Percentiles rank a stretch among this genome's conserved stretches.
phyloP scores from a whole-genome alignment of 1,140 invertebrate genomes.

The Leucophenga varia region DNA sequence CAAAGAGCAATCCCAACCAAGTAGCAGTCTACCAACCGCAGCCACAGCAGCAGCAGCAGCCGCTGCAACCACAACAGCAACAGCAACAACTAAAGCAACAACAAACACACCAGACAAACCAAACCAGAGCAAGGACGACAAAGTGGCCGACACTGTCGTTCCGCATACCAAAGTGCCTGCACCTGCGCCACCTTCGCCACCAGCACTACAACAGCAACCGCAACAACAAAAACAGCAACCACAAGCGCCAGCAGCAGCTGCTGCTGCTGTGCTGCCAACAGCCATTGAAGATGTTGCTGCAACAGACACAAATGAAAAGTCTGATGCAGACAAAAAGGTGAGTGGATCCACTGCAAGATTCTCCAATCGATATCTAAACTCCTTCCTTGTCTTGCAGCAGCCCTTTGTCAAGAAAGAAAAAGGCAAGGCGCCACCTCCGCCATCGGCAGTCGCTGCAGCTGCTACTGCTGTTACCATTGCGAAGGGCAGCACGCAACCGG shows the following conservation, averaged over 20 bases:
- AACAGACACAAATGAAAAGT: too few relatives aligned
- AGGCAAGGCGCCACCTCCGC: slow-evolving; percentile 69
- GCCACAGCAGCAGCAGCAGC: not conserved
- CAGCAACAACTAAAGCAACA: slow-evolving; percentile 37
- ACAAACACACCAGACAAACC: slow-evolving; percentile 32
- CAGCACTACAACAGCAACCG: slow-evolving; percentile 20
- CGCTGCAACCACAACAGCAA: slow-evolving; percentile 21
- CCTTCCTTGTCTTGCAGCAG: too few relatives aligned
- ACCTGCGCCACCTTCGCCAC: slow-evolving; percentile 18
- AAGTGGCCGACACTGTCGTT: slow-evolving; percentile 12
- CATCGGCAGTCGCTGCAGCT: slow-evolving; percentile 30
- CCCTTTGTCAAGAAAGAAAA: slow-evolving; percentile 67
- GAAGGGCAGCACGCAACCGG: slow-evolving; percentile 1
- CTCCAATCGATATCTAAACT: too few relatives aligned
- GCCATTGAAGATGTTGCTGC: too few relatives aligned
- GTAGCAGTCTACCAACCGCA: slow-evolving; percentile 42
- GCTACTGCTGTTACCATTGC: slow-evolving; percentile 8
- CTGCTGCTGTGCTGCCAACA: too few relatives aligned
- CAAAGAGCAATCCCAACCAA: slow-evolving; percentile 55
- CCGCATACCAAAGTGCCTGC: slow-evolving; percentile 46
- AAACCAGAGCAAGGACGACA: slow-evolving; percentile 18
- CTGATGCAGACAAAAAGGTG: slow-evolving; percentile 42
- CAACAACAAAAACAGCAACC: slow-evolving; percentile 21
- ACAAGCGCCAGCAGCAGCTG: slow-evolving; percentile 13
- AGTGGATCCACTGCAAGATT: too few relatives aligned